phyloP scores from a whole-genome alignment of 2,113 vertebrate genomes.

The Seriola aureovittata region DNA sequence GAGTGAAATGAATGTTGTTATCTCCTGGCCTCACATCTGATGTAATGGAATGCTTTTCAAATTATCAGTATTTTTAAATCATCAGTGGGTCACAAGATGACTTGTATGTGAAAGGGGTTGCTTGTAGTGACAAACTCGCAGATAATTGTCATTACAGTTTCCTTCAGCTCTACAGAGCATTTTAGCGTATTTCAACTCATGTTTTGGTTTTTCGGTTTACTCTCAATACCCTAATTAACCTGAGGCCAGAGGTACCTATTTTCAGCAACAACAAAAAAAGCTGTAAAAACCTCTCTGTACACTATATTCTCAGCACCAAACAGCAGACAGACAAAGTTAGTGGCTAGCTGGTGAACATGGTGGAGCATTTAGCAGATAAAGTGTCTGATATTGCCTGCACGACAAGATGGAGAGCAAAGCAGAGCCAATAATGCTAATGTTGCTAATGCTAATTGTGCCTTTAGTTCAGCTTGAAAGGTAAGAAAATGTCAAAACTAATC shows the following conservation, averaged over 20 bases:
- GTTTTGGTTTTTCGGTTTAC: not conserved
- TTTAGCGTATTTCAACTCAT: not conserved
- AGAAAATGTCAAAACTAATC: not conserved
- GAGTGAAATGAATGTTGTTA: not conserved
- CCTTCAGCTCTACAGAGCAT: not conserved
- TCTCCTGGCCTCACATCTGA: not conserved
- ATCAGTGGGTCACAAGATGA: not conserved
- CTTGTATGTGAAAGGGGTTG: too few species aligned
- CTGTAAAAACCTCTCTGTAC: not conserved
- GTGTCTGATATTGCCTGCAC: not conserved
- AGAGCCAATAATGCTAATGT: not conserved
- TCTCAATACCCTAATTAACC: not conserved
- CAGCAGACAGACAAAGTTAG: not conserved
- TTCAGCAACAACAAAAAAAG: too few species aligned
- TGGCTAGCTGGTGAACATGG: not conserved
- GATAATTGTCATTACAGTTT: too few species aligned
- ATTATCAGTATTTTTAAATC: not conserved
- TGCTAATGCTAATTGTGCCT: too few species aligned
- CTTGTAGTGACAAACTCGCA: too few species aligned
- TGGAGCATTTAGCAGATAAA: not conserved
- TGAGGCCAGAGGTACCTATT: not conserved
- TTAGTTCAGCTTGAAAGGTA: not conserved
- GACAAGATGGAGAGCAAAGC: not conserved
- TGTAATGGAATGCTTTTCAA: not conserved
- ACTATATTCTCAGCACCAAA: not conserved